Evolutionary conservation across 2,797 vertebrate genomes (phyloP), one percentile per base, ranked within the genome.

Genomic region (Malacoctenus gilli): DNA sequence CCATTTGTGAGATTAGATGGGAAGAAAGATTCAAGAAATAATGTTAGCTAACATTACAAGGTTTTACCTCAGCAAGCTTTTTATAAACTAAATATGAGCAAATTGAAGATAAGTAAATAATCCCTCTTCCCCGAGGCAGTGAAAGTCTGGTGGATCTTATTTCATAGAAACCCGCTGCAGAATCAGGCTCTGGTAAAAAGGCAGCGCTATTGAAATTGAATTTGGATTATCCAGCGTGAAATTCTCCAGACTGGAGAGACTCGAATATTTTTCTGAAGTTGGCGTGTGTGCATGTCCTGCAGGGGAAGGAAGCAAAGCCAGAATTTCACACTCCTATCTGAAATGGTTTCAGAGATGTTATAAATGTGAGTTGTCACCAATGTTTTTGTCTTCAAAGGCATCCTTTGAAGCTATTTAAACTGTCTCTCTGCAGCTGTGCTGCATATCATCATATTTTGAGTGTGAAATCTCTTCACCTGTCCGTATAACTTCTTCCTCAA

Each of bases 51-150:
- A 83, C 84, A 85, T 90, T 87, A 92, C 87, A 87, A 86, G 87
- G 77, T 83, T 90, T 90, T 89, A 90, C 87, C 80, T 85, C 72
- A 62, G 77, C 70, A 80, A 85, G 85, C 85, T 88, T 90, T 87
- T 85, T 87, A 85, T 87, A 84, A 91, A 87, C 83, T 87, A 87
- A 91, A 90, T 88, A 83, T 82, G 85, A 91, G 85, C 86, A 90
- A 91, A 91, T 90, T 90, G 85, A 86, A 89, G 89, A 91, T 91
- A 91, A 91, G 85, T 87, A 83, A 86, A 89, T 91, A 90, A 91
- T 90, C 90, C 88, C 71, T 75, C 61, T 85, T 85, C 83, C 90
- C 80, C 68, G 58, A 68, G 78, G 89, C 85, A 73, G 68, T 81
- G 70, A 80, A 84, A 89, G 85, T 86, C 83, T 87, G 79, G 70